Percentiles rank a stretch among this genome's conserved stretches.
Conservation (phyloP, 2,797 vertebrate species). For the Oreochromis grahami region DNA sequence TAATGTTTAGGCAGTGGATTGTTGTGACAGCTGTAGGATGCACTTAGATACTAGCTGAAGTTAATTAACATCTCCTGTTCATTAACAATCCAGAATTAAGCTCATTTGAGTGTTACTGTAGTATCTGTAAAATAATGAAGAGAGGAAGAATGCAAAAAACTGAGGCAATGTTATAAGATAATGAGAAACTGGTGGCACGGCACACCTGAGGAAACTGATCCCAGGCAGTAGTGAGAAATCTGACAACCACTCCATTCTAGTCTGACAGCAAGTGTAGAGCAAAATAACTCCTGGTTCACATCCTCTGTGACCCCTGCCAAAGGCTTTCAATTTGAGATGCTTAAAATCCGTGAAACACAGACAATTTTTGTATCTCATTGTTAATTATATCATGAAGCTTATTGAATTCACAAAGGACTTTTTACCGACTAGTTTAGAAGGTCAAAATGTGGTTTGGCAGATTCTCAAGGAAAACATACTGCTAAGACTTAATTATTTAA, state of each 20-base stretch:
- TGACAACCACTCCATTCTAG: neutral
- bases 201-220: neutral
- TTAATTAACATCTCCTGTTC: neutral
- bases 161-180: neutral
- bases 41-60: neutral
- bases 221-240: neutral
- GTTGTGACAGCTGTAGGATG: neutral
- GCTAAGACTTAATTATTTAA: conserved; percentile 12
- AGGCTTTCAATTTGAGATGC: neutral
- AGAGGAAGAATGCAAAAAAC: neutral
- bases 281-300: neutral
- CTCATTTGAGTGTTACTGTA: neutral
- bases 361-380: neutral
- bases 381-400: neutral
- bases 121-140: neutral
- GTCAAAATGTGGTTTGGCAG: neutral
- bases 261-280: neutral
- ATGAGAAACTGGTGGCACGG: neutral
- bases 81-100: neutral
- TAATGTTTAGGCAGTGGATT: neutral
- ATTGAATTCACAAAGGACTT: neutral
- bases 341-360: neutral
- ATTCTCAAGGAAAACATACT: neutral
- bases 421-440: neutral
- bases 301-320: neutral